A percentile compares a stretch with the other conserved stretches of the same genome.
Evolutionary conservation across 2,113 vertebrate genomes (phyloP).

Genomic region (Ctenomys sociabilis): DNA sequence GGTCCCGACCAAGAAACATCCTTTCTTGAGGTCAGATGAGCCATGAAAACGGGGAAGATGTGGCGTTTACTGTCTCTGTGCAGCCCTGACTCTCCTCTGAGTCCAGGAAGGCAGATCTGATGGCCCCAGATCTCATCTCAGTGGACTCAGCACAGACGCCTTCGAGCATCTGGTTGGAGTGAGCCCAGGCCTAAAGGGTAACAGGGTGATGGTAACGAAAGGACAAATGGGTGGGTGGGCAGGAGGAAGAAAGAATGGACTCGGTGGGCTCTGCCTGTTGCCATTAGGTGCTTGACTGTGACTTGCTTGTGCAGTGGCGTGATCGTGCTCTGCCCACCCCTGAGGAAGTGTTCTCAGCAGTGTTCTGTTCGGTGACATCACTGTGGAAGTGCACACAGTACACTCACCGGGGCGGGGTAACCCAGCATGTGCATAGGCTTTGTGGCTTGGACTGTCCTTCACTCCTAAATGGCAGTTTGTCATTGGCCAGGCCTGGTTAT

Average conservation of each 20-base stretch:
- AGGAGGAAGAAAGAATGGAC: neutral
- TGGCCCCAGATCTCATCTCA: neutral
- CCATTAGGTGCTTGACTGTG: neutral
- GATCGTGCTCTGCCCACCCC: neutral
- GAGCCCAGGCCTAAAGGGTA: neutral
- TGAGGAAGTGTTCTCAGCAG: no score
- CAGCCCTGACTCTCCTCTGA: neutral
- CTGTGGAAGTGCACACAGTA: no score
- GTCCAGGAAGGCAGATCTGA: neutral
- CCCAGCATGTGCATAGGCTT: neutral
- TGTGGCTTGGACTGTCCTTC: fast-evolving
- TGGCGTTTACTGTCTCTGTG: neutral
- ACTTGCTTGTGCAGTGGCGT: neutral
- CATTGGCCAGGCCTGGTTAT: neutral
- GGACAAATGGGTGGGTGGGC: neutral
- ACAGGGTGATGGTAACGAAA: no score
- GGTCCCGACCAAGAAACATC: neutral
- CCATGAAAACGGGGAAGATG: no score
- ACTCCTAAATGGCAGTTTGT: neutral
- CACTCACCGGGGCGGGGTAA: neutral
- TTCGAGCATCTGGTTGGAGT: neutral
- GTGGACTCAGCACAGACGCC: neutral
- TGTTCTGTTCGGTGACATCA: neutral
- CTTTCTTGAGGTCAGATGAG: neutral
- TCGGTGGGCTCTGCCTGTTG: neutral